phyloP scores from a whole-genome alignment of 2,888 invertebrate species.

The Meganola albula region DNA sequence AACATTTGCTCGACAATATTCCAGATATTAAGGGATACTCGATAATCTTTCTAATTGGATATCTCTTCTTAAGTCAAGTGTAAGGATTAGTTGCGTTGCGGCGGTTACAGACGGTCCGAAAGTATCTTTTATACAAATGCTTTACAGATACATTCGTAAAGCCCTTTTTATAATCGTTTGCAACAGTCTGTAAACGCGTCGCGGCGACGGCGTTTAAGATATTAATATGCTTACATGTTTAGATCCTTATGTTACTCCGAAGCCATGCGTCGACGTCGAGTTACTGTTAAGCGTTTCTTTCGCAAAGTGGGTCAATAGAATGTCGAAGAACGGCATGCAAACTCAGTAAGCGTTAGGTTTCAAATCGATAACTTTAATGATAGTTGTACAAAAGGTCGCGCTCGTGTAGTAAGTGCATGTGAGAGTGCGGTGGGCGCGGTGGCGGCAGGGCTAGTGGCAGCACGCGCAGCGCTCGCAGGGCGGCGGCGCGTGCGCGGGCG shows the following conservation, averaged over 20 bases:
- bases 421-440: constrained; percentile 19
- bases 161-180: constrained; percentile 4
- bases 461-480: constrained; percentile 64
- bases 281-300: constrained; percentile 42
- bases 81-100: constrained; percentile 42
- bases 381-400: constrained; percentile 31
- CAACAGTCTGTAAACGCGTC: constrained; percentile 33
- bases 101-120: constrained; percentile 31
- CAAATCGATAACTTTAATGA: constrained; percentile 27
- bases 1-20: constrained; percentile 13
- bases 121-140: constrained; percentile 3
- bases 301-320: constrained; percentile 23
- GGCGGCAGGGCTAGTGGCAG: constrained; percentile 54
- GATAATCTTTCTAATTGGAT: constrained; percentile 2
- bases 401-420: constrained; percentile 51
- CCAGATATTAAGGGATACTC: not conserved
- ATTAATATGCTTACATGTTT: constrained; percentile 54
- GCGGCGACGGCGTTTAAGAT: constrained; percentile 31
- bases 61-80: constrained; percentile 54
- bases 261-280: constrained; percentile 64
- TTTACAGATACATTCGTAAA: not conserved
- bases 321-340: constrained; percentile 39
- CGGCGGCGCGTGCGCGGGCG: constrained; percentile 29
- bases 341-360: constrained; percentile 33
- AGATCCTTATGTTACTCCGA: constrained; percentile 66